Base-by-base conservation (phyloP, 2,113 vertebrate species). In the Charina bottae region DNA sequence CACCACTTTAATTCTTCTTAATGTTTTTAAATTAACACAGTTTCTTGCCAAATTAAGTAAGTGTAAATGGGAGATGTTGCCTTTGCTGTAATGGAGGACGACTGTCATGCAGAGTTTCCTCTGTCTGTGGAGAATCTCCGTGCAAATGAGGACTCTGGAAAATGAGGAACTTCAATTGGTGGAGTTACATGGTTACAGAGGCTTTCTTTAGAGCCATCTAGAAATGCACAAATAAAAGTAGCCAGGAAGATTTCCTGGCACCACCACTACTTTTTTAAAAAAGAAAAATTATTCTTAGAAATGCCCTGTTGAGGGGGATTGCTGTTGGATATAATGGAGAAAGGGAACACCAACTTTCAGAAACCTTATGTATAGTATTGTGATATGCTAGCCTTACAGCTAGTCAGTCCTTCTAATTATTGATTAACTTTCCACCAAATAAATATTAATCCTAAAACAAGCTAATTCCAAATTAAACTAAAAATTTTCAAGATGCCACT, bases 371-470 rank as follows among this genome's bases (percentile, higher is more conserved):
- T 88, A 55, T 24, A 92, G 28, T 12, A n/a, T 12, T 83, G 37
- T 46, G 42, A 23, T 87, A 46, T 49, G 42, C 6, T 49, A 26
- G 28, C 33, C 1, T 42, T 54, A 88, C 17, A 83, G 23, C 21
- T 24, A 59, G 55, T 33, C 9, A 88, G 87, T 89, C 90, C 60
- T 85, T 88, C 28, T 91, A 94, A 83, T 64, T 91, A 33, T 33
- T 37, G 21, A 26, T 58, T 62, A 83, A 83, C 19, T 83, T 90
- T 68, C 85, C 90, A 55, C 1, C 12, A 37, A 87, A 64, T 9
- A 4, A 83, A 24, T 90, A 78, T 89, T 58, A 68, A 49, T 19
- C 26, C 7, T 42, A 49, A 42, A 78, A 19, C 33, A 78, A 85
- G 64, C n/a, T 21, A 26, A 58, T 83, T 93, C 89, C n/a, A 28